Evolutionary conservation across 2,888 invertebrate genomes (phyloP), one percentile per base, ranked within the genome.

Genomic region (Masnerella sp.): DNA sequence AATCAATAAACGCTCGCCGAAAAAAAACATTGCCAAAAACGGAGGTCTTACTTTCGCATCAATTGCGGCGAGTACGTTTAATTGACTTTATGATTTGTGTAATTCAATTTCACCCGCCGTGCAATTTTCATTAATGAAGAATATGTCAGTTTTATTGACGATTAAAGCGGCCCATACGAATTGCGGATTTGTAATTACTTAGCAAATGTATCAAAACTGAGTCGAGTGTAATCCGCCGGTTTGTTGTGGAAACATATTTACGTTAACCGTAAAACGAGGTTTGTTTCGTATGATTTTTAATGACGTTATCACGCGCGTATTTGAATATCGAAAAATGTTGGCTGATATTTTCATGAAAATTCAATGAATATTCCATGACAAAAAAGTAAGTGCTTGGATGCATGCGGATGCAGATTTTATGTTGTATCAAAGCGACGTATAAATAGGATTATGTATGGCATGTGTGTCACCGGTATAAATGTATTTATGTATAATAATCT

Each of bases 401-500:
- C 43, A 42, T 22, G 34, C n/a, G 17, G 15, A 38, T 52, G 15
- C 17, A 40, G 17, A 51, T 62, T 47, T 51, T 17, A 30, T 32
- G 30, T 45, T 32, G 12, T 36, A 28, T 43, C 34, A 34, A 32
- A 43, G 34, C 22, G 34, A 15, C 28, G 15, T 47, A 59, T 59
- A 59, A 59, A 59, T 59, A 59, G 32, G 18, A 18, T 25, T 18
- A 59, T 12, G 38, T 34, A 18, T 8, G 30, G 12, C 47, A 15
- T 5, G 30, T 28, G 15, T n/a, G 25, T 36, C 17, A 11, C 11
- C 14, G 11, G 15, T 25, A 34, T 58, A 45, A 43, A 58, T 30
- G 47, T 47, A 36, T 59, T 59, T 59, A 17, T 49, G 18, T 28
- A 40, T 49, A 30, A 61, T 61, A 61, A 61, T 38, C 5, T 40